A percentile compares a stretch with the other conserved stretches of the same genome.
Evolutionary conservation across 2,797 vertebrate species (phyloP).

Genomic region (Siniperca obscura): DNA sequence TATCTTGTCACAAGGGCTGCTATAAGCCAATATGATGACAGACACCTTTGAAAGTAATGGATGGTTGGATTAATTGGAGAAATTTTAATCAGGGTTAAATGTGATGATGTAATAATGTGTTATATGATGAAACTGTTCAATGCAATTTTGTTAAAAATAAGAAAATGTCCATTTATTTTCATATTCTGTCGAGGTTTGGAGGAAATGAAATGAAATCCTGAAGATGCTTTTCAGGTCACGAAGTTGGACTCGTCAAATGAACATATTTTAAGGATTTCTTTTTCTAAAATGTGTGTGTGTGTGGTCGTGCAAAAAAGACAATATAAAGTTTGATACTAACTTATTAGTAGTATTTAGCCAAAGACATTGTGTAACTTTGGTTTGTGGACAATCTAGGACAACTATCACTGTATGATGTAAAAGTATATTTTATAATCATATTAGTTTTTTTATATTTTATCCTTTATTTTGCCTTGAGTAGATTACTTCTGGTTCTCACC

Average conservation of each 20-base stretch:
- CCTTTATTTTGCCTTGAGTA: conserved; percentile 43
- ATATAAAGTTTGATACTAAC: conserved; percentile 43
- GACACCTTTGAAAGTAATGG: not conserved
- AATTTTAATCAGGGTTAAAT: conserved; percentile 47
- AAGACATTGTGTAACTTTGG: conserved; percentile 53
- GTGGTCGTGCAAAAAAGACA: not conserved
- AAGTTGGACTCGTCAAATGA: conserved; percentile 11
- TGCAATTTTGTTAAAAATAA: conserved; percentile 66
- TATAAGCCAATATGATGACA: not conserved
- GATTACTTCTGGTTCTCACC: conserved; percentile 28
- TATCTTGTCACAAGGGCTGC: not conserved
- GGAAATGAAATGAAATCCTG: conserved; percentile 10
- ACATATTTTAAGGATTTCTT: conserved; percentile 34
- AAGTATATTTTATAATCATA: conserved; percentile 63
- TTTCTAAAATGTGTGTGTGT: conserved; percentile 37
- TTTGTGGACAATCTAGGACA: conserved; percentile 56
- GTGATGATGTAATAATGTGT: conserved; percentile 38
- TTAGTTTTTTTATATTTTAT: conserved; percentile 47
- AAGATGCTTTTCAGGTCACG: not conserved
- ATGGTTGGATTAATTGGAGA: conserved; percentile 13
- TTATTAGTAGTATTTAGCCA: conserved; percentile 61
- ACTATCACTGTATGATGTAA: conserved; percentile 34
- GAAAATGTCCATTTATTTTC: conserved; percentile 67
- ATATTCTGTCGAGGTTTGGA: conserved; percentile 46
- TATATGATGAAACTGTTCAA: conserved; percentile 49